These are phyloP conservation scores for Larimichthys crocea DNA, from an alignment of 2,113 vertebrate species.

Conservation along the genomic window DNA sequence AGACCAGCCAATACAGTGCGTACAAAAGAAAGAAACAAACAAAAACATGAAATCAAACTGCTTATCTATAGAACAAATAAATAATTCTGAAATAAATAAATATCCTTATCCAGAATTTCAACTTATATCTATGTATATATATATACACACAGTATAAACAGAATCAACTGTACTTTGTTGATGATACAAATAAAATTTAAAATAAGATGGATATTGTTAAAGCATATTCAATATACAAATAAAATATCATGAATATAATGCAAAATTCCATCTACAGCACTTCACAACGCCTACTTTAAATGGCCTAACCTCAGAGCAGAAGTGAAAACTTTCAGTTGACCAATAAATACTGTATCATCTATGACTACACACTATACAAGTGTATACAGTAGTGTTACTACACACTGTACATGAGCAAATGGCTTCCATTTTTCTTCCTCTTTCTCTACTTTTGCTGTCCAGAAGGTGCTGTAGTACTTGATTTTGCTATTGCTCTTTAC, in stretches of 20 bases:
- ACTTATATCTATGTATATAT: neutral
- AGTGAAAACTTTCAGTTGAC: neutral
- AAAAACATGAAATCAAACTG: constrained; percentile 6
- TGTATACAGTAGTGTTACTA: neutral
- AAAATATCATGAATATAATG: neutral
- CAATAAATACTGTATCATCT: constrained; percentile 34
- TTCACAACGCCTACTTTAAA: constrained; percentile 18
- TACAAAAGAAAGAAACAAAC: constrained; percentile 29
- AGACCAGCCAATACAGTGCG: constrained; percentile 70
- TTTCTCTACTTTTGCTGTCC: neutral
- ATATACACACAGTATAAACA: constrained; percentile 50
- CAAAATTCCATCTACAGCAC: constrained; percentile 16
- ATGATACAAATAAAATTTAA: constrained; percentile 25
- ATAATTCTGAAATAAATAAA: constrained; percentile 73
- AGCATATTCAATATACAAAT: constrained; percentile 36
- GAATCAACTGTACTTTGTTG: constrained; percentile 44
- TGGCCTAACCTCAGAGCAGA: neutral
- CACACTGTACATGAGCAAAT: constrained; percentile 24
- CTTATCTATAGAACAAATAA: constrained; percentile 67
- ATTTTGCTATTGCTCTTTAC: constrained; percentile 44
- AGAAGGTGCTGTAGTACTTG: constrained; percentile 47
- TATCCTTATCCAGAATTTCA: constrained; percentile 47
- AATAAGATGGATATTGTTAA: constrained; percentile 23
- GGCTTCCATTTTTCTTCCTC: constrained; percentile 15
- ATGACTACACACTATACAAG: constrained; percentile 2